A percentile compares a stretch with the other conserved stretches of the same genome.
Conservation (phyloP, 2,888 invertebrate genomes). For the Scelioninae gen. 2 region DNA sequence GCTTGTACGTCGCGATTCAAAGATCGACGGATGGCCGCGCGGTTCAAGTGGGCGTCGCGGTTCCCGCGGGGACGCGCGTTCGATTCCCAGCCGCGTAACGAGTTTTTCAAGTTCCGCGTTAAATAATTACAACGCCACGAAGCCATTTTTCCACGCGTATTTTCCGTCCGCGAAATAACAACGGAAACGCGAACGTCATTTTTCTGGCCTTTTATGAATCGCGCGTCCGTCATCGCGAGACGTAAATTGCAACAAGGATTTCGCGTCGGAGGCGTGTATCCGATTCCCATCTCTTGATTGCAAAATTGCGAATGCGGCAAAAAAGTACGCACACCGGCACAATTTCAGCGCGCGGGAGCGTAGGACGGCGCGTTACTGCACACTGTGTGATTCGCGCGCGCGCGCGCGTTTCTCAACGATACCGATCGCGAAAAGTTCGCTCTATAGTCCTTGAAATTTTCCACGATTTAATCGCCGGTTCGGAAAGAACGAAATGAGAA, state of each 20-base stretch:
- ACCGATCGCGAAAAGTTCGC: constrained; percentile 49
- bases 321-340: constrained; percentile 2
- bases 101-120: no score
- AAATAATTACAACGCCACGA: no score
- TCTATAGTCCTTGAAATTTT: constrained; percentile 48
- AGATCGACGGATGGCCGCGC: no score
- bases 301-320: constrained; percentile 38
- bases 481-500: no score
- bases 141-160: no score
- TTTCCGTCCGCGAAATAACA: no score
- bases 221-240: constrained; percentile 2
- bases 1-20: no score
- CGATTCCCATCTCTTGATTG: constrained; percentile 37
- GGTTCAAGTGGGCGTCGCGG: no score
- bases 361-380: constrained; percentile 48
- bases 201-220: no score
- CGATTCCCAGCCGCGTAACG: no score
- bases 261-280: constrained; percentile 21
- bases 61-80: no score
- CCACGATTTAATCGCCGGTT: constrained; percentile 28
- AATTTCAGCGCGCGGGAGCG: constrained; percentile 1
- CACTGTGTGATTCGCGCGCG: constrained; percentile 53
- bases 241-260: constrained; percentile 17
- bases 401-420: constrained; percentile 53
- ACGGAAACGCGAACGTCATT: no score